These are phyloP conservation scores for Sthenelais limicola DNA, from an alignment of 2,888 invertebrate genomes.

Conservation along the genomic window DNA sequence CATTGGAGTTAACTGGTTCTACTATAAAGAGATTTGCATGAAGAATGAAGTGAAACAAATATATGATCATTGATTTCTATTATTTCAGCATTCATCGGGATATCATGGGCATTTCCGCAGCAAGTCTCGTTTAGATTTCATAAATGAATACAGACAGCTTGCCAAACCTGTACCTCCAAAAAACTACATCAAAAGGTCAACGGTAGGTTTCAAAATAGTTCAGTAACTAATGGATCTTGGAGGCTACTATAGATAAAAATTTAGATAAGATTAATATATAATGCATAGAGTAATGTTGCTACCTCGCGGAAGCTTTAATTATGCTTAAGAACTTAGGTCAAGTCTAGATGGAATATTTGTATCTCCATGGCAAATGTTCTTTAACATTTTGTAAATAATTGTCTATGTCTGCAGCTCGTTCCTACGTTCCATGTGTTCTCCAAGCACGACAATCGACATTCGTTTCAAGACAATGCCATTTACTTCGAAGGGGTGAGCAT, in stretches of 20 bases:
- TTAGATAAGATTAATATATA: background rate
- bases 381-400: too few relatives aligned
- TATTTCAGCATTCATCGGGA: conserved; percentile 68
- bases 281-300: background rate
- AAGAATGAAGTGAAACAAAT: too few relatives aligned
- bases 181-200: conserved; percentile 62
- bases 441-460: conserved; percentile 69
- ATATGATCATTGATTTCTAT: background rate
- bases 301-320: too few relatives aligned
- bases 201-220: conserved; percentile 55
- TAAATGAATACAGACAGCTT: conserved; percentile 67
- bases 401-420: conserved; percentile 3
- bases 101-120: conserved; percentile 71
- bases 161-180: conserved; percentile 71
- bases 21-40: too few relatives aligned
- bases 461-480: conserved; percentile 67
- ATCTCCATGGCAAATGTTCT: background rate
- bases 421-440: conserved; percentile 59
- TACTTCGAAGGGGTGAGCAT: conserved; percentile 68
- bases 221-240: too few relatives aligned
- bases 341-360: too few relatives aligned
- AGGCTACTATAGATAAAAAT: background rate
- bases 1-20: too few relatives aligned
- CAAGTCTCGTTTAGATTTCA: conserved; percentile 67
- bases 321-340: too few relatives aligned